These are phyloP conservation scores for Pseudomyrmex dendroicus DNA, from an alignment of 1,140 invertebrate species.

Conservation along the genomic window DNA sequence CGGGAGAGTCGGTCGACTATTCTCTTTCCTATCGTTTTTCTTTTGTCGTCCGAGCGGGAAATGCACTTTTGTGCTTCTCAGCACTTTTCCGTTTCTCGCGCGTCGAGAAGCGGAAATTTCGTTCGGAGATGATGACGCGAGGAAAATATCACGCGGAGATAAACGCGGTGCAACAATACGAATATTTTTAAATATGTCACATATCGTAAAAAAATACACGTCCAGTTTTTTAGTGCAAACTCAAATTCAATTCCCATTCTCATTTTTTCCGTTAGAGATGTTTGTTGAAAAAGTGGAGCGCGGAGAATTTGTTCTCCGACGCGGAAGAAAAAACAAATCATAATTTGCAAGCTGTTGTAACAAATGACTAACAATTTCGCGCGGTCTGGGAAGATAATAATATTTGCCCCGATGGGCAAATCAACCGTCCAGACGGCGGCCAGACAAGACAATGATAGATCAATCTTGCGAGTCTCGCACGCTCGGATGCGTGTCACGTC, in stretches of 20 bases:
- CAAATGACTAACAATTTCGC: too few species aligned
- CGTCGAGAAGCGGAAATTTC: neutral
- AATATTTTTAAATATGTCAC: too few species aligned
- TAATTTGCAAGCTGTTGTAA: too few species aligned
- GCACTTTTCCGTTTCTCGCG: neutral
- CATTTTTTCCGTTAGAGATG: too few species aligned
- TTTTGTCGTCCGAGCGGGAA: neutral
- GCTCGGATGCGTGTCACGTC: slow-evolving; percentile 76
- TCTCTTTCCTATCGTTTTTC: neutral
- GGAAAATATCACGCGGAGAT: neutral
- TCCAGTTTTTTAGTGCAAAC: too few species aligned
- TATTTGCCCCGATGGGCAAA: slow-evolving; percentile 75
- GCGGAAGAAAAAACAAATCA: too few species aligned
- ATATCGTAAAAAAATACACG: too few species aligned
- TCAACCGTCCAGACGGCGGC: slow-evolving; percentile 81
- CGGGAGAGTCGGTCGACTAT: slow-evolving; percentile 12
- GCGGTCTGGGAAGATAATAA: slow-evolving; percentile 78
- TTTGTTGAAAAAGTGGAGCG: too few species aligned
- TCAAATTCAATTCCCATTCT: too few species aligned
- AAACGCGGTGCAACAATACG: too few species aligned
- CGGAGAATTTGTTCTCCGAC: too few species aligned
- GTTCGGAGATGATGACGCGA: neutral
- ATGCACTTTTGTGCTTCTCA: neutral
- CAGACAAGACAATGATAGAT: slow-evolving; percentile 84
- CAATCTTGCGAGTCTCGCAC: slow-evolving; percentile 81